These are phyloP conservation scores for Phalacrocorax aristotelis DNA, from an alignment of 2,113 vertebrate genomes.

Conservation along the genomic window DNA sequence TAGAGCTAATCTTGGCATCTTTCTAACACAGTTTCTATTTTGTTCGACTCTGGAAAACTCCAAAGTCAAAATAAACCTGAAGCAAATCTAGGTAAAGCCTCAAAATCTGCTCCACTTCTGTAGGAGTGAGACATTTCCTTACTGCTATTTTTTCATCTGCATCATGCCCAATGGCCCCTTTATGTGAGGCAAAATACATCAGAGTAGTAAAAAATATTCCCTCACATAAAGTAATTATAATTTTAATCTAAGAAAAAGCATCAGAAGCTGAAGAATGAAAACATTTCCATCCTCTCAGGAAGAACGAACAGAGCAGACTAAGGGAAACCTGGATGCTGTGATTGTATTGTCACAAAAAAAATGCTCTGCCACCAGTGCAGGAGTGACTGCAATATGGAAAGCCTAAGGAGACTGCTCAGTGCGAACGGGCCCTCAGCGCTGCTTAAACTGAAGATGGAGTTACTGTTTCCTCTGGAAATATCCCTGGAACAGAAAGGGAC, in stretches of 20 bases:
- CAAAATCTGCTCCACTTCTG: neutral
- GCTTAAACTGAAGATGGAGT: neutral
- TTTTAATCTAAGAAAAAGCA: neutral
- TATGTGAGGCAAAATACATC: neutral
- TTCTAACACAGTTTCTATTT: neutral
- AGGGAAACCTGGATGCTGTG: neutral
- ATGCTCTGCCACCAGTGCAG: neutral
- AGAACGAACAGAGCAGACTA: neutral
- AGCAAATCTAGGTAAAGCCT: neutral
- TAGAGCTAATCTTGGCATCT: neutral
- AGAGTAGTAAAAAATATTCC: neutral
- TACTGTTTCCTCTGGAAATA: neutral
- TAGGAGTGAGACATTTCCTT: neutral
- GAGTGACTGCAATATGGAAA: neutral
- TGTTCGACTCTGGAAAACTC: neutral
- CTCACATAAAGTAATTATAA: neutral
- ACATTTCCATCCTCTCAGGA: neutral
- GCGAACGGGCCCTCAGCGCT: neutral
- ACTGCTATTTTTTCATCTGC: neutral
- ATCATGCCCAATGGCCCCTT: accelerated
- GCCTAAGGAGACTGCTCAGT: neutral
- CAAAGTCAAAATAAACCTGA: neutral
- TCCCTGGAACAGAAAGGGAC: neutral
- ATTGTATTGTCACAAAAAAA: neutral
- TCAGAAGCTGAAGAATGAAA: neutral